phyloP scores from a whole-genome alignment of 2,113 vertebrate genomes.

The Oxyura jamaicensis region DNA sequence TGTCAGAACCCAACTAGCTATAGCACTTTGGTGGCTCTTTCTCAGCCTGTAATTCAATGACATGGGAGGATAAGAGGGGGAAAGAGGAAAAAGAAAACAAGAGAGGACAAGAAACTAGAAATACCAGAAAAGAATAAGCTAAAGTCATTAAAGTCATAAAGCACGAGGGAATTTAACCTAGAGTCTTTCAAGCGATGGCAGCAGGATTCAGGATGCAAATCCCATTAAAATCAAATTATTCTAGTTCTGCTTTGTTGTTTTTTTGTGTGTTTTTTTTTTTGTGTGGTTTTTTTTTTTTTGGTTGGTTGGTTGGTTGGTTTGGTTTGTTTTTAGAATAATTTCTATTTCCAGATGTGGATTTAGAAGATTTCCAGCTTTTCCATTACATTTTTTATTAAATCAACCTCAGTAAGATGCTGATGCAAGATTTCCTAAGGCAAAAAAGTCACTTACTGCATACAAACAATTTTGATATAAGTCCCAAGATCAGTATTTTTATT shows the following conservation, averaged over 20 bases:
- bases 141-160: neutral
- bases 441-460: neutral
- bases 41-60: neutral
- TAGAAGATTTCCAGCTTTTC: neutral
- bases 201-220: neutral
- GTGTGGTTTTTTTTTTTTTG: too few relatives aligned
- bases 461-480: neutral
- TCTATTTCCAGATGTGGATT: neutral
- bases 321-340: neutral
- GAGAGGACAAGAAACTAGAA: neutral
- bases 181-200: neutral
- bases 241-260: neutral
- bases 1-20: neutral
- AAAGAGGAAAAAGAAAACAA: neutral
- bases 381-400: neutral
- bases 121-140: neutral
- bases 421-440: neutral
- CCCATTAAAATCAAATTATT: neutral
- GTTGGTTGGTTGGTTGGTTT: too few relatives aligned
- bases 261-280: too few relatives aligned
- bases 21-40: neutral
- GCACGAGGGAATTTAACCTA: neutral
- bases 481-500: neutral
- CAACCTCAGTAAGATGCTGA: neutral
- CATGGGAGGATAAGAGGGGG: accelerated